Conservation (phyloP, 2,888 invertebrate species). For the Platycheirus albimanus region DNA sequence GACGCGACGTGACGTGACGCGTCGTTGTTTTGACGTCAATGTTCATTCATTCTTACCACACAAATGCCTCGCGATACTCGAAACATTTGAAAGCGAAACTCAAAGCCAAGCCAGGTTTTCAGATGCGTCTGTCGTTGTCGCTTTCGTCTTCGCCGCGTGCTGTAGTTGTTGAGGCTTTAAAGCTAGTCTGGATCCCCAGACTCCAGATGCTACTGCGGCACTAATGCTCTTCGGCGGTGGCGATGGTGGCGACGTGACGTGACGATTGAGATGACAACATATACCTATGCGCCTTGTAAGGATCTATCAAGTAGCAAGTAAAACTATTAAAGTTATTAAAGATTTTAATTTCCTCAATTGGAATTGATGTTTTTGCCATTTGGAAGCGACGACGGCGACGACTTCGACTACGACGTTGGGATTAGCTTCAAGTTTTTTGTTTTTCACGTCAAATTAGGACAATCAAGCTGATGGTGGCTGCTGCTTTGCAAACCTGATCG, state of each 20-base stretch:
- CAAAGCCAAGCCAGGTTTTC: conserved; percentile 1
- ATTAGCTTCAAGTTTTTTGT: conserved; percentile 48
- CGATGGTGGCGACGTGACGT: conserved; percentile 13
- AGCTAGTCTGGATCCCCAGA: conserved; percentile 6
- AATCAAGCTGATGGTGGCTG: conserved; percentile 37
- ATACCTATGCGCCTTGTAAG: conserved; percentile 65
- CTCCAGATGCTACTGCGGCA: conserved; percentile 8
- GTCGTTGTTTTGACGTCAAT: conserved; percentile 5
- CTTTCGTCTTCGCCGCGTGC: not conserved
- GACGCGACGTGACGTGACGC: not conserved
- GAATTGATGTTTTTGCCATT: conserved; percentile 54
- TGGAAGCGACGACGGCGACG: conserved; percentile 43
- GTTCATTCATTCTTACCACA: not conserved
- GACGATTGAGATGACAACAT: conserved; percentile 56
- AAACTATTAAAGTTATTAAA: conserved; percentile 72
- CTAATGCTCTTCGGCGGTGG: not conserved
- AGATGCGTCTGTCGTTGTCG: too few relatives aligned
- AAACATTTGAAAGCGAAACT: conserved; percentile 37
- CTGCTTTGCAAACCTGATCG: conserved; percentile 54
- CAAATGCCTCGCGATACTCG: not conserved
- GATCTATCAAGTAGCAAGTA: conserved; percentile 61
- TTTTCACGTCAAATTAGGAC: conserved; percentile 64
- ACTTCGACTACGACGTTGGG: too few relatives aligned
- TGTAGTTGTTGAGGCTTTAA: not conserved
- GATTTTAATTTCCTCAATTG: conserved; percentile 72